Conservation (phyloP, 1,140 invertebrate genomes). For the Chrysomallon squamiferum region DNA sequence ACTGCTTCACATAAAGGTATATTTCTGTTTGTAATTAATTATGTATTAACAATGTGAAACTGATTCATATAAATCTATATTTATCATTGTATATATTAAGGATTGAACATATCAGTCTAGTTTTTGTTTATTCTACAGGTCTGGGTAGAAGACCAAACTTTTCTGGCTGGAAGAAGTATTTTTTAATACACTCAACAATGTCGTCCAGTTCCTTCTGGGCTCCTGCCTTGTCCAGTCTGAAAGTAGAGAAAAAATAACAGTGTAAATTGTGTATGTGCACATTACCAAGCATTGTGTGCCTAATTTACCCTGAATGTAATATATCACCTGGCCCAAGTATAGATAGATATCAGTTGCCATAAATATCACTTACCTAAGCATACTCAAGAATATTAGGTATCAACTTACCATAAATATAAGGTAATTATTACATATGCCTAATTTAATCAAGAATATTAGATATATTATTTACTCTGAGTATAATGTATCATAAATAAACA, state of each 20-base stretch:
- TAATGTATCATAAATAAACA: no score
- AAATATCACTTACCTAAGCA: background rate
- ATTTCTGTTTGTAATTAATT: no score
- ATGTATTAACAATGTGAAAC: no score
- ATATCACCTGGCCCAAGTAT: background rate
- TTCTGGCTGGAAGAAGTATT: constrained; percentile 80
- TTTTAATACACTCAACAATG: constrained; percentile 79
- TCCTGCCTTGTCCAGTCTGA: constrained; percentile 72
- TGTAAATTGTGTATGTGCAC: background rate
- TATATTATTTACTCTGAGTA: no score
- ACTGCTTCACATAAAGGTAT: no score
- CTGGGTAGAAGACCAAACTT: constrained; percentile 72
- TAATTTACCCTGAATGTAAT: background rate
- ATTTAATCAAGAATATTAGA: no score
- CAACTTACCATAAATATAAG: background rate
- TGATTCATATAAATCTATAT: no score
- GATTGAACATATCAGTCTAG: no score
- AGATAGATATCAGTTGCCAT: background rate
- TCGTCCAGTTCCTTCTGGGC: constrained; percentile 72
- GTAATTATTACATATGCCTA: no score
- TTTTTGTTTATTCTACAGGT: constrained; percentile 6
- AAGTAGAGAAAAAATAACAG: constrained; percentile 50
- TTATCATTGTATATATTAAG: no score
- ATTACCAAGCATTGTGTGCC: background rate
- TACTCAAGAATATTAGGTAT: background rate